Base-by-base conservation (phyloP, 2,797 vertebrate genomes). In the Hirundo rustica region DNA sequence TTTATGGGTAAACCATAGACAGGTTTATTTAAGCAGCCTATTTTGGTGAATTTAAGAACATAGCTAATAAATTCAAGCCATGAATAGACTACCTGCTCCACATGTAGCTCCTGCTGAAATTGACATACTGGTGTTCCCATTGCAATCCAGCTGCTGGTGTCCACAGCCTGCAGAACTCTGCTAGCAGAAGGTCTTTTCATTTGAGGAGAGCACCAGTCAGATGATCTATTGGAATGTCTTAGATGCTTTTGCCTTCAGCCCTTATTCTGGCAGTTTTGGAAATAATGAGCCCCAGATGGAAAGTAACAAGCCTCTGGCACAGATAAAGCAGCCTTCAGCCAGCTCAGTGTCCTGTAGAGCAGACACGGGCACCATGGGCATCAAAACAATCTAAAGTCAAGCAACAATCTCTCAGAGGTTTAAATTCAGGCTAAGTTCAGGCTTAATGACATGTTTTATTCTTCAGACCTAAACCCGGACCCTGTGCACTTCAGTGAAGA, bases 331-430 rank as follows among this genome's bases (percentile, higher is more conserved):
- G 25, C 14, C 30, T 91, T 70, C n/a, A 79, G 62, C 16, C 20
- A 48, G 27, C 68, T 55, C 40, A 62, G 57, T 16, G 64, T 40
- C 40, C 73, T 26, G 7, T 3, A 34, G 45, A 76, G 75, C n/a
- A 55, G 36, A 29, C 16, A 23, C 0, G 0, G 40, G 29, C 79
- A 61, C 36, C 23, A 47, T 0, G 0, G 40, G 23, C 73, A 71
- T 40, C 36, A 50, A 66, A 85, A 36, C 13, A 34, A 85, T n/a
- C 44, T 70, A 30, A 22, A 11, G 16, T n/a, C 23, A 71, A 88
- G 78, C 10, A 88, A 25, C 38, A 40, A 25, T 10, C 42, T 77
- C 26, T 53, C 44, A 36, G 23, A 40, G 21, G 18, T 30, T 81
- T 85, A 64, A 51, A 89, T n/a, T 68, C 45, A 79, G 66, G 16